Percentiles rank a stretch among this genome's conserved stretches.
These are phyloP conservation scores for Meloidogyne exigua DNA, from an alignment of 1,140 invertebrate genomes.

Conservation along the genomic window DNA sequence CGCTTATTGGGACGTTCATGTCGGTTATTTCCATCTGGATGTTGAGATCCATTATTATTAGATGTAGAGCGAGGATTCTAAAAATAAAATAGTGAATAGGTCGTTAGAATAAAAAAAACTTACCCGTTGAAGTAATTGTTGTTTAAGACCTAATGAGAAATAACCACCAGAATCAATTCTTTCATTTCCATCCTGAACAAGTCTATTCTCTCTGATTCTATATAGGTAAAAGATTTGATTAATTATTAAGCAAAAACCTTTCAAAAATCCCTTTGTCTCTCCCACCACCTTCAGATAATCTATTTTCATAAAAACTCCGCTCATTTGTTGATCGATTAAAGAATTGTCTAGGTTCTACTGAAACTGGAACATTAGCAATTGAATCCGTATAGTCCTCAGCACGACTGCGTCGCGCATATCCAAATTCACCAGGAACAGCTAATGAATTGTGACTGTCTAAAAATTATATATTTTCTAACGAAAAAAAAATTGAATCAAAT, in stretches of 20 bases:
- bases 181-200: not conserved
- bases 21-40: not conserved
- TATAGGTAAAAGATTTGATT: not conserved
- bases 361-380: not conserved
- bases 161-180: not conserved
- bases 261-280: not conserved
- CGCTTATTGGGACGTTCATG: not conserved
- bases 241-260: not conserved
- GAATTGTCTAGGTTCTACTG: not conserved
- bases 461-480: not conserved
- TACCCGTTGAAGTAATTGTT: not conserved
- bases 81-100: not conserved
- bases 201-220: not conserved
- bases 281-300: not conserved
- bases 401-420: not conserved
- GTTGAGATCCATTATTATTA: not conserved
- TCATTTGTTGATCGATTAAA: constrained; percentile 1
- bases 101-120: not conserved
- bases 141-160: not conserved
- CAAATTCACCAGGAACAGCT: not conserved
- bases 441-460: not conserved
- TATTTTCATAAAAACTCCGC: not conserved
- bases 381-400: not conserved
- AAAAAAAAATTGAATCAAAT: not conserved
- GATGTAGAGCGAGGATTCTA: not conserved